Conservation (phyloP, 2,113 vertebrate species). For the human (Homo sapiens) region GRCh38 chr9:72307501-72308000, state of each 20-base stretch:
- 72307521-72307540: neutral
- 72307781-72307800: no score
- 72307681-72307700: no score
- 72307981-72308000: neutral
- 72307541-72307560: conserved; percentile 28
- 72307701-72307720: no score
- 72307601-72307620: neutral
- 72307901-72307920: neutral
- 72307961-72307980: conserved; percentile 12
- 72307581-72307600: neutral
- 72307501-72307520: conserved; percentile 32
- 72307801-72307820: no score
- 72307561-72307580: neutral
- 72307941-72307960: neutral
- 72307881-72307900: neutral
- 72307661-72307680: neutral
- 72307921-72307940: neutral
- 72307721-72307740: no score
- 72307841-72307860: no score
- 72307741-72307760: no score
- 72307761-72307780: no score
- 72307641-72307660: neutral
- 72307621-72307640: conserved; percentile 5
- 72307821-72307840: no score
- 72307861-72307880: no score